Evolutionary conservation across 2,113 vertebrate species (phyloP), one percentile per base, ranked within the genome.

Genomic region (Gadus chalcogrammus): DNA sequence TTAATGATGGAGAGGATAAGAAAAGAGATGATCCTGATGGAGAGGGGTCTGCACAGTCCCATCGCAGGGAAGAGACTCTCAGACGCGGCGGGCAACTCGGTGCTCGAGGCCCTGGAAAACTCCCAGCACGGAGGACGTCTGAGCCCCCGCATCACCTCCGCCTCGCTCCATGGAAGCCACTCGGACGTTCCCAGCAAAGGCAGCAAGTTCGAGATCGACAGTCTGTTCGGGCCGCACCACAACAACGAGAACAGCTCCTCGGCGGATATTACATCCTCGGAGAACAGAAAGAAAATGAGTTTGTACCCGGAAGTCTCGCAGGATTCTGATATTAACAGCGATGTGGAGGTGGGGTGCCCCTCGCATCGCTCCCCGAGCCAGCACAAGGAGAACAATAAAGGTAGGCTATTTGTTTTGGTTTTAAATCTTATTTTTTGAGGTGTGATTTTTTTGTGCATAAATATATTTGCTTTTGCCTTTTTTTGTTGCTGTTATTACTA

Each of bases 21-120:
- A 94, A 99, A 99, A 92, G 97, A 99, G 94, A 99, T 99, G 97
- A 96, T 99, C 93, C 93, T 99, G 92, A 99, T 99, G 97, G 97
- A 99, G 90, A 94, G 97, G 90, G 96, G 97, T 83, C 93, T 99
- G 85, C 97, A 99, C 90, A 97, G 97, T 91, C 97, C 97, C 73
- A 92, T 95, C 77, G 91, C 95, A 71, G 94, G 93, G 88, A 99
- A 99, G 90, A 95, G 97, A 87, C 94, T 96, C 81, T 89, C 96
- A 75, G 96, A 99, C 87, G 90, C 95, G 84, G 91, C 95, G 76
- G 97, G 97, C 85, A 96, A 94, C 88, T 94, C 95, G 35, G 95
- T 99, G 79, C 91, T 99, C 74, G 97, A 99, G 94, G 97, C 97
- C 95, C 94, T 99, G 83, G 97, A 99, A 92, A 98, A 97, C 94